Evolutionary conservation across 1,140 invertebrate genomes (phyloP), one percentile per base, ranked within the genome.

Genomic region (Procambarus clarkii): DNA sequence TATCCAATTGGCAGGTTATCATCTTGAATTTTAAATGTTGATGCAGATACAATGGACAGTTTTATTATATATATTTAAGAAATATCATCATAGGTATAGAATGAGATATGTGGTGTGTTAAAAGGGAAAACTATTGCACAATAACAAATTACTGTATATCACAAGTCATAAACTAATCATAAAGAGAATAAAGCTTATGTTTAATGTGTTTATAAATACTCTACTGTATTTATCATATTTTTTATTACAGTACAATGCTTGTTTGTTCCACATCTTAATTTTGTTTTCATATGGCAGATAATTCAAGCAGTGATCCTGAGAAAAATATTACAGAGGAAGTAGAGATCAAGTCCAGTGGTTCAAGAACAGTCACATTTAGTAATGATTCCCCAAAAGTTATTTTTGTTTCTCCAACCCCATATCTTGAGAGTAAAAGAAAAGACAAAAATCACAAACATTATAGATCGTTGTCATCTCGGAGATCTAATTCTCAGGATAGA

Each of bases 301-400:
- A 74, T 34, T 21, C 24, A 3, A 9, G 5, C 69, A 74, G 69
- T 74, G 69, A 74, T 34, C 7, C 24, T 4, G 24, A 21, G 11
- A 74, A 74, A 34, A 34, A 9, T 74, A 34, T 8, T 74, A 24
- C 5, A 34, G 11, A n/a, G 11, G n/a, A 74, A 74, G 21, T 5
- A 34, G 69, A 74, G 7, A 15, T 24, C 5, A 74, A 34, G 69
- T 34, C 5, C 69, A 74, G 69, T 34, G 24, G 15, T n/a, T 74
- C 69, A 74, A 74, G 69, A 74, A 74, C 24, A 9, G 69, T 74
- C n/a, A 74, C 69, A 44, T 74, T 74, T 74, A 34, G 69, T 34
- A 21, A 24, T 34, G 24, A 74, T 21, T 74, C 69, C 24, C 69
- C 69, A 24, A 34, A 74, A 21, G 69, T 74, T 74, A 74, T 74